Percentiles rank a stretch among this genome's conserved stretches.
Evolutionary conservation across 2,113 vertebrate genomes (phyloP).

Genomic region (Apaloderma vittatum): DNA sequence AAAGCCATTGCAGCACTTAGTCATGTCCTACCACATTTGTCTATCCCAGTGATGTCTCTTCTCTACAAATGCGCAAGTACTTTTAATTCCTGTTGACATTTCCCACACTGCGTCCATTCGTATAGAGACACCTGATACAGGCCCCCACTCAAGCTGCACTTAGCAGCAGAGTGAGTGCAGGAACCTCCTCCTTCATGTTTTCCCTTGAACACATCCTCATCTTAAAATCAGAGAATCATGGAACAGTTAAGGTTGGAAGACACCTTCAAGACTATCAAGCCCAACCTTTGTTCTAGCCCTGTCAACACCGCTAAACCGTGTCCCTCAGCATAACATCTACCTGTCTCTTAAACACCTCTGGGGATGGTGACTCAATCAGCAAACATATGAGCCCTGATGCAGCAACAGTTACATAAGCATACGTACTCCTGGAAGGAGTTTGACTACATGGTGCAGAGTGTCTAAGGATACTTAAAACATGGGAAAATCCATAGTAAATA

Average conservation of each 20-base stretch:
- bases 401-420: neutral
- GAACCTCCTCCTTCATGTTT: neutral
- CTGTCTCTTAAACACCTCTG: too few species aligned
- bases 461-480: neutral
- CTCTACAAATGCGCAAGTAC: neutral
- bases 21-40: neutral
- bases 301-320: too few species aligned
- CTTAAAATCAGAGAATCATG: neutral
- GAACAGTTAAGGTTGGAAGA: too few species aligned
- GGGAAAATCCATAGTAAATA: neutral
- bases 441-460: neutral
- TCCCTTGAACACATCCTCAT: neutral
- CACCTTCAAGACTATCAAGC: too few species aligned
- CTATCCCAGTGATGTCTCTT: neutral
- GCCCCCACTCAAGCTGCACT: neutral
- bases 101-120: neutral
- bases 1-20: neutral
- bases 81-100: neutral
- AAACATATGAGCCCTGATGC: neutral
- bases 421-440: neutral
- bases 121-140: neutral
- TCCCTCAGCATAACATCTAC: too few species aligned
- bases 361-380: neutral
- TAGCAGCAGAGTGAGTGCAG: neutral
- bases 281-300: too few species aligned